Percentiles rank a stretch among this genome's conserved stretches.
Conservation (phyloP, 2,888 invertebrate species). For the Lasioglossum calceatum region DNA sequence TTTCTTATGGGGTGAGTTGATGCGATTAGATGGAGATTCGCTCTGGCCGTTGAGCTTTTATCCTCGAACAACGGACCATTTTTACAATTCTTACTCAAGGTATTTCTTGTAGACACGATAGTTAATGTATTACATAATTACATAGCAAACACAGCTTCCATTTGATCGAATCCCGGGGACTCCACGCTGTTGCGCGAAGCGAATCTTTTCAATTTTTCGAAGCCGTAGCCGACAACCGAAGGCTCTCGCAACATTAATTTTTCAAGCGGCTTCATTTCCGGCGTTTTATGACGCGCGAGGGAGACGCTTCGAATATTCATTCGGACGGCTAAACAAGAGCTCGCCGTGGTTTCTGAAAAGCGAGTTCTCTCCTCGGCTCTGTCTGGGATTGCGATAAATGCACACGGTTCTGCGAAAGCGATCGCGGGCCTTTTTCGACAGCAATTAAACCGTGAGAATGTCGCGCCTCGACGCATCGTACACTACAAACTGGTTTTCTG, state of each 20-base stretch:
- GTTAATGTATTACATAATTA: too few relatives aligned
- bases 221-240: not conserved
- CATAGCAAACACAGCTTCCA: not conserved
- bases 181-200: not conserved
- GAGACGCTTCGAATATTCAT: not conserved
- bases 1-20: not conserved
- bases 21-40: not conserved
- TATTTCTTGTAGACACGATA: too few relatives aligned
- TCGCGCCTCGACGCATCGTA: not conserved
- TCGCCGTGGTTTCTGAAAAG: not conserved
- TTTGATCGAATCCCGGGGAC: not conserved
- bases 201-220: not conserved
- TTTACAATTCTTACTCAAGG: not conserved
- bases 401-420: not conserved
- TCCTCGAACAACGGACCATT: not conserved
- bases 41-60: not conserved
- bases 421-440: not conserved
- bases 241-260: not conserved
- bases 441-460: slow-evolving; percentile 11
- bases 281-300: not conserved
- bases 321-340: not conserved
- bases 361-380: not conserved
- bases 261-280: not conserved
- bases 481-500: not conserved
- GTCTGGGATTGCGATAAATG: not conserved